These are phyloP conservation scores for Streblospio benedicti DNA, from an alignment of 1,140 invertebrate species.

Conservation along the genomic window DNA sequence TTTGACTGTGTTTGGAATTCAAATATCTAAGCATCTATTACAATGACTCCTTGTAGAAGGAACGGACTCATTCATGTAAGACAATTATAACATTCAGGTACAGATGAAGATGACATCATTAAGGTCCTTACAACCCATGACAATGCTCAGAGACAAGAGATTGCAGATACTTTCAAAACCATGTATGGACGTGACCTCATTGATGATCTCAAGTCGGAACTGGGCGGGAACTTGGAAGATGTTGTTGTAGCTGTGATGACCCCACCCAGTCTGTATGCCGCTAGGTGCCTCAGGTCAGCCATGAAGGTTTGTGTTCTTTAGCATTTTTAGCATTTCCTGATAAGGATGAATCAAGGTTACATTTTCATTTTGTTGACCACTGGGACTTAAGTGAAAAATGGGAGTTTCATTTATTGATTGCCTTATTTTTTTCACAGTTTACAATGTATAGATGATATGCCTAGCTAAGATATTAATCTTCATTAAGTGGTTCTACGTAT, in stretches of 20 bases:
- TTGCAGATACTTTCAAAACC: constrained; percentile 80
- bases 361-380: too few relatives aligned
- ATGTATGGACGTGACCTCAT: constrained; percentile 60
- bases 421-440: constrained; percentile 21
- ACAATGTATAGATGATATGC: constrained; percentile 19
- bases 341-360: too few relatives aligned
- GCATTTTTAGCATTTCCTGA: too few relatives aligned
- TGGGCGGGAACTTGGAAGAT: constrained; percentile 38
- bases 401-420: too few relatives aligned
- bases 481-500: too few relatives aligned
- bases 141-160: constrained; percentile 78
- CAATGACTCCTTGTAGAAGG: neutral
- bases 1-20: neutral
- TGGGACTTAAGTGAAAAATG: too few relatives aligned
- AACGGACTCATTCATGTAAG: neutral
- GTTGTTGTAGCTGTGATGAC: constrained; percentile 30
- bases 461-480: too few relatives aligned
- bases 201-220: constrained; percentile 34
- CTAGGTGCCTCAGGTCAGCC: constrained; percentile 26
- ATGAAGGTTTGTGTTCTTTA: constrained; percentile 15
- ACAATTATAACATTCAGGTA: constrained; percentile 47
- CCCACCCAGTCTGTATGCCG: constrained; percentile 23
- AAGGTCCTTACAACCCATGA: constrained; percentile 74
- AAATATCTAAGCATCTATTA: neutral
- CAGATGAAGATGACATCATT: constrained; percentile 82